Evolutionary conservation across 2,113 vertebrate species (phyloP).

Genomic region (Cottus gobio): DNA sequence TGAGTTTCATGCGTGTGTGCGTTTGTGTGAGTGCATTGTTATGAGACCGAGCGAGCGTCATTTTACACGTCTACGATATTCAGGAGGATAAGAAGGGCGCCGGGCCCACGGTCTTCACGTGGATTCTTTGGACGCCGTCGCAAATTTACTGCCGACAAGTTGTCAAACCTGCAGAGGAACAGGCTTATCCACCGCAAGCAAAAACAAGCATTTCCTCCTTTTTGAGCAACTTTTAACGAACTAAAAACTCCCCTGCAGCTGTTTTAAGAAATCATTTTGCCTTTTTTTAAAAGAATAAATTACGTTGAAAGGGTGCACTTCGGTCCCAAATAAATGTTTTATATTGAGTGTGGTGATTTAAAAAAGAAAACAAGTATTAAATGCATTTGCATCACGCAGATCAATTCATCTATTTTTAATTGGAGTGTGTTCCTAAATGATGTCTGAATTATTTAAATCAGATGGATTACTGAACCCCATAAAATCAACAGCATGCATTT

Average conservation of each 20-base stretch:
- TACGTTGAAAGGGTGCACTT: too few relatives aligned
- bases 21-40: constrained; percentile 30
- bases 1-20: constrained; percentile 11
- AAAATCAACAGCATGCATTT: neutral
- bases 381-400: neutral
- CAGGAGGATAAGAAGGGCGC: neutral
- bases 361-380: neutral
- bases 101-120: neutral
- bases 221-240: neutral
- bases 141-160: neutral
- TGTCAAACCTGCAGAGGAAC: neutral
- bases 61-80: neutral
- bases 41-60: neutral
- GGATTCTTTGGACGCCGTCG: neutral
- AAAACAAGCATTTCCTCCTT: neutral
- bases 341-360: neutral
- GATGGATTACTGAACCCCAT: neutral
- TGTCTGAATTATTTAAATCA: neutral
- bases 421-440: neutral
- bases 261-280: neutral
- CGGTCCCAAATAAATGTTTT: neutral
- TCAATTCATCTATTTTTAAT: neutral
- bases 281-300: neutral
- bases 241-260: neutral
- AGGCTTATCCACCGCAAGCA: neutral